Conservation (phyloP, 2,888 invertebrate species). For the Minunthozetes semirufus region DNA sequence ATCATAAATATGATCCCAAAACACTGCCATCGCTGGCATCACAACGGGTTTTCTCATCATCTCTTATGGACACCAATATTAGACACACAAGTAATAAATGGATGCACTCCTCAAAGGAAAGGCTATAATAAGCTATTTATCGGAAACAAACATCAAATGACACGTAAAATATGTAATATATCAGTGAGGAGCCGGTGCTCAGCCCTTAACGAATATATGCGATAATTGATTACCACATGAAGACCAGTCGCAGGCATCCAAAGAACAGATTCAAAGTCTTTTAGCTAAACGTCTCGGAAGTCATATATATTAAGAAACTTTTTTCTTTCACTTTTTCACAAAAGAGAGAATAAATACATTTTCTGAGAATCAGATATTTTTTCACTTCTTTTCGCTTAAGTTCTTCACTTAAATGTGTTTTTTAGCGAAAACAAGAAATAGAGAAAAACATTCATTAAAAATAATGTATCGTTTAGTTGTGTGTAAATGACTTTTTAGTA, state of each 20-base stretch:
- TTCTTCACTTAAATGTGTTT: background rate
- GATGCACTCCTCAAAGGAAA: background rate
- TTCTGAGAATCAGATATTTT: background rate
- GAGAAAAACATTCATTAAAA: background rate
- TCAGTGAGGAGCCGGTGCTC: background rate
- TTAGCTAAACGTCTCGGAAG: background rate
- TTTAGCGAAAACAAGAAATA: background rate
- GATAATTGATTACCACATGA: conserved; percentile 4
- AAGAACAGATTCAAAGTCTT: background rate
- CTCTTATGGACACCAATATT: background rate
- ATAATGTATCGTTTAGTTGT: background rate
- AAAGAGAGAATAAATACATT: conserved; percentile 9
- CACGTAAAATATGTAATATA: conserved; percentile 17
- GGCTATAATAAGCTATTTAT: background rate
- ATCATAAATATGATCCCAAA: background rate
- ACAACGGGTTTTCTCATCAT: no score
- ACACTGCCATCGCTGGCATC: no score
- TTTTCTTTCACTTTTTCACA: background rate
- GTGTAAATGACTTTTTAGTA: conserved; percentile 8
- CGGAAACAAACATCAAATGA: conserved; percentile 3
- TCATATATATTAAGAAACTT: conserved; percentile 3
- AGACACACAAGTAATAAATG: background rate
- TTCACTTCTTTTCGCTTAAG: background rate
- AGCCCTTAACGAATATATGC: background rate
- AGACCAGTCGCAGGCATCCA: background rate